Conservation (phyloP, 2,888 invertebrate species). For the Eupithecia centaureata region DNA sequence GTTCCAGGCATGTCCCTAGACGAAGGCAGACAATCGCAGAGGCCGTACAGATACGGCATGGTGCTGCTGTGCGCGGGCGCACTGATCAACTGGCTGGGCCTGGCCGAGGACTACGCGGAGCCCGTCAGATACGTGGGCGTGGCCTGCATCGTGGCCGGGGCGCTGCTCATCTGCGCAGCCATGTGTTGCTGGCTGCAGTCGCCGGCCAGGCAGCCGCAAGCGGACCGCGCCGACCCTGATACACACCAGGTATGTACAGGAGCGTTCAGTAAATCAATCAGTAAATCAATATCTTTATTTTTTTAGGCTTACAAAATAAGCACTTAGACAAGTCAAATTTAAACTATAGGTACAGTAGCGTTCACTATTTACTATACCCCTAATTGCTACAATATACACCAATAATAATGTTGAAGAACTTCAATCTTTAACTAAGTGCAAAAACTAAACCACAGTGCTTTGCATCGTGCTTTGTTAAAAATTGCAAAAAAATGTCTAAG, state of each 20-base stretch:
- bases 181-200: conserved; percentile 90
- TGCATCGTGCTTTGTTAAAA: too few relatives aligned
- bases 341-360: too few relatives aligned
- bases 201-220: conserved; percentile 75
- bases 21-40: conserved; percentile 87
- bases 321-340: too few relatives aligned
- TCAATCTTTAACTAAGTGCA: too few relatives aligned
- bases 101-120: conserved; percentile 89
- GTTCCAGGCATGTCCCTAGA: conserved; percentile 86
- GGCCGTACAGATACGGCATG: conserved; percentile 90
- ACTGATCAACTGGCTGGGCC: conserved; percentile 89
- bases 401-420: too few relatives aligned
- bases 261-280: too few relatives aligned
- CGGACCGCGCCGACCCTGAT: conserved; percentile 73
- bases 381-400: too few relatives aligned
- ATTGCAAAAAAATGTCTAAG: too few relatives aligned
- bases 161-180: conserved; percentile 88
- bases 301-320: too few relatives aligned
- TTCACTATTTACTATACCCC: too few relatives aligned
- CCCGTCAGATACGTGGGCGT: conserved; percentile 89
- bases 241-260: conserved; percentile 72
- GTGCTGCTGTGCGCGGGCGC: conserved; percentile 88
- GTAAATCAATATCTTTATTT: too few relatives aligned
- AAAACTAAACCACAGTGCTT: too few relatives aligned
- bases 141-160: conserved; percentile 89